Base-by-base conservation (phyloP, 1,140 invertebrate genomes). In the Lepidotrigona ventralis region DNA sequence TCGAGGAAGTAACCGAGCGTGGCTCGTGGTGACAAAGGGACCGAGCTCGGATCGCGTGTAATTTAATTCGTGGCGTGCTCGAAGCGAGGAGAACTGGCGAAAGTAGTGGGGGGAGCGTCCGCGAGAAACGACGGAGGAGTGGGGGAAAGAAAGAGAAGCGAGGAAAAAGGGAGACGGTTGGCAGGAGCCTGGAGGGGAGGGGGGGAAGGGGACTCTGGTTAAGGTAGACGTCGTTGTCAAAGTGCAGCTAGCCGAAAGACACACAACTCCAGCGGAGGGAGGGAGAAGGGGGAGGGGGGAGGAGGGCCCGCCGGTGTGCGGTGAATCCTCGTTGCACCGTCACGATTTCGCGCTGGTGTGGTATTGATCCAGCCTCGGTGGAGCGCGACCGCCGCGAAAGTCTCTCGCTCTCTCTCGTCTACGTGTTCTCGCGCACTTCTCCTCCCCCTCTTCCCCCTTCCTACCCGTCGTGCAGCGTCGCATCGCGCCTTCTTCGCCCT, bases 1-100 rank as follows among this genome's bases (percentile, higher is more conserved):
- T 73, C 72, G 73, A 77, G 23, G 69, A 79, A 84, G 82, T 85
- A 85, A 88, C 85, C 78, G 83, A 88, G 85, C 86, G 78, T 87
- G 76, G 78, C 51, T 72, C 63, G 33, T 12, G 63, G 19, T 76
- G 76, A 85, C 86, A 85, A 87, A 88, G 78, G 58, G 82, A 73
- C 58, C 19, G 63, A 6, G 72, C 39, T 78, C 85, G 86, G 63
- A 85, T 85, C 78, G 85, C 79, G 78, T 87, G 78, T 88, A 88
- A 88, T 88, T 88, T 88, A 84, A 88, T 88, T 88, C 78, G 76
- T 75, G 70, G 63, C 53, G 46, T 81, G 39, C 58, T 58, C 71
- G 14, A 72, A 64, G 46, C 12, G 11, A 4, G 23, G 23, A 5
- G 23, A 1, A n/a, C 58, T 46, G 39, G 39, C 39, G 39, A 8